A percentile compares a stretch with the other conserved stretches of the same genome.
These are phyloP conservation scores for Eupithecia exiguata DNA, from an alignment of 2,888 invertebrate genomes.

Conservation along the genomic window DNA sequence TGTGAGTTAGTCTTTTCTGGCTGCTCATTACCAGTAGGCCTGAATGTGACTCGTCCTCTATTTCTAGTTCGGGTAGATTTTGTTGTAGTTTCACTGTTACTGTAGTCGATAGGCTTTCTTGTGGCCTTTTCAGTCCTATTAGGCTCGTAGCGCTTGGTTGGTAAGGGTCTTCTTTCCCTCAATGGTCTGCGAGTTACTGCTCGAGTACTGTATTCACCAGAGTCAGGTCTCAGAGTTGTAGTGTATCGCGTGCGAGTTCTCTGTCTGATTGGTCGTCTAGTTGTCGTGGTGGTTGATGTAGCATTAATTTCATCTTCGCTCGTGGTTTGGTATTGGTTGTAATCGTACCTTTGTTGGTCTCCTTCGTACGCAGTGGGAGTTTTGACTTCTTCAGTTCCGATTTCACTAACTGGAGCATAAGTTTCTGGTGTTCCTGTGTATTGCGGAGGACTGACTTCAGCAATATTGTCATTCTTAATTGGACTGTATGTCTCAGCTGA, in stretches of 20 bases:
- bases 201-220: slow-evolving; percentile 71
- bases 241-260: slow-evolving; percentile 76
- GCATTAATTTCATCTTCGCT: slow-evolving; percentile 54
- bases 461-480: slow-evolving; percentile 41
- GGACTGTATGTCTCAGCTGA: slow-evolving; percentile 47
- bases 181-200: slow-evolving; percentile 77
- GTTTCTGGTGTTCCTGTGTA: slow-evolving; percentile 55
- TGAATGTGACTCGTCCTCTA: slow-evolving; percentile 82
- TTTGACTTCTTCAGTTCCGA: slow-evolving; percentile 49
- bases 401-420: slow-evolving; percentile 54
- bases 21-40: slow-evolving; percentile 71
- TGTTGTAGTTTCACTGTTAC: slow-evolving; percentile 63
- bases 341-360: slow-evolving; percentile 55
- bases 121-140: slow-evolving; percentile 71
- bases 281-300: slow-evolving; percentile 64
- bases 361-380: slow-evolving; percentile 23
- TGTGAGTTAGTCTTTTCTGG: slow-evolving; percentile 58
- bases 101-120: slow-evolving; percentile 54
- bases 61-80: slow-evolving; percentile 69
- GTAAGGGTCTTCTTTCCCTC: slow-evolving; percentile 80
- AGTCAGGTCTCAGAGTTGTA: slow-evolving; percentile 68
- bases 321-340: slow-evolving; percentile 60
- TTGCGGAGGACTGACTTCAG: slow-evolving; percentile 46
- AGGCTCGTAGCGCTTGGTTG: slow-evolving; percentile 69
- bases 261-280: slow-evolving; percentile 56